Conservation (phyloP, 1,140 invertebrate genomes). For the Drosophila arawakana region DNA sequence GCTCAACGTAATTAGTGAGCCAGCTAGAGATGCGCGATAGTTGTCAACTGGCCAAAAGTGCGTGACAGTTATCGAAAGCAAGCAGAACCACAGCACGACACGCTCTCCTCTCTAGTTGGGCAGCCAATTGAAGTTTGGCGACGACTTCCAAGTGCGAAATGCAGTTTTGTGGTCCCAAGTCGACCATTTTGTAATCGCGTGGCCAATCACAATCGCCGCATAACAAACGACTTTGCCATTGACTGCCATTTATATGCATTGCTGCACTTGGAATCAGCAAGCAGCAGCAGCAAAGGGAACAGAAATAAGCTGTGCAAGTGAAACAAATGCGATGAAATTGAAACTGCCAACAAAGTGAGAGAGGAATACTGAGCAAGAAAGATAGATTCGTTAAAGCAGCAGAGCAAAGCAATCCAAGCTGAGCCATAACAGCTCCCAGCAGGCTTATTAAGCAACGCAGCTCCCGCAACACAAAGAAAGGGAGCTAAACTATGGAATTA, state of each 20-base stretch:
- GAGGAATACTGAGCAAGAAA: too few relatives aligned
- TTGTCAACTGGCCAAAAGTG: too few relatives aligned
- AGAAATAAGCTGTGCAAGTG: constrained; percentile 18
- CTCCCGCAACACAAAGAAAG: constrained; percentile 37
- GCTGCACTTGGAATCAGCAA: constrained; percentile 45
- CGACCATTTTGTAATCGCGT: constrained; percentile 59
- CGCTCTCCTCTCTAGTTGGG: too few relatives aligned
- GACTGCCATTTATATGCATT: constrained; percentile 74
- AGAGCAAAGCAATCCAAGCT: constrained; percentile 39
- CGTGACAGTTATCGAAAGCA: too few relatives aligned
- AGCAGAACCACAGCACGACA: too few relatives aligned
- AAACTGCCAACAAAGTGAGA: constrained; percentile 59
- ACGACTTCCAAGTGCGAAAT: neutral
- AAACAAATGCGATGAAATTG: constrained; percentile 69
- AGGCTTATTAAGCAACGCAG: constrained; percentile 61
- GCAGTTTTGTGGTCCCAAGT: constrained; percentile 34
- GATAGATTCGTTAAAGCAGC: constrained; percentile 10
- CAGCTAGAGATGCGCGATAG: neutral
- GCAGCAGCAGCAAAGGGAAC: constrained; percentile 18
- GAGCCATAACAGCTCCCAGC: constrained; percentile 63
- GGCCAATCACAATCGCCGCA: constrained; percentile 48
- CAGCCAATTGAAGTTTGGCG: constrained; percentile 9
- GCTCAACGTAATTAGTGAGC: constrained; percentile 30
- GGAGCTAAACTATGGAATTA: neutral
- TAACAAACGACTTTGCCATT: constrained; percentile 63